Percentiles rank a stretch among this genome's conserved stretches.
Evolutionary conservation across 2,797 vertebrate species (phyloP).

Genomic region (Spea hammondii): DNA sequence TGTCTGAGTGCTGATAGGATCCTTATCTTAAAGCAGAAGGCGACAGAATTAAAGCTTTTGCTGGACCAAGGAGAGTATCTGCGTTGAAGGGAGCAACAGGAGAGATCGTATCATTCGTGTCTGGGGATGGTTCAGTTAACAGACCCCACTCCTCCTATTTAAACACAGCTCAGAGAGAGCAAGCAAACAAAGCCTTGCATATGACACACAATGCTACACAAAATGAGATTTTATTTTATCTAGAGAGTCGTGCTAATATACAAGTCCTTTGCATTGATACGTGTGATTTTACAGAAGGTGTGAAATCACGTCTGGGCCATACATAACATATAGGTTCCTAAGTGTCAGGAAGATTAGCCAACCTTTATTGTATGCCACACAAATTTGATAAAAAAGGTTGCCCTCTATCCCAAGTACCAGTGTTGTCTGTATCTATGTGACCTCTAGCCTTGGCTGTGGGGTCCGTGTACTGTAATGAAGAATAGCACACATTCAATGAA

Average conservation of each 20-base stretch:
- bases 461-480: too few species aligned
- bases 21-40: slow-evolving; percentile 94
- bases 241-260: slow-evolving; percentile 47
- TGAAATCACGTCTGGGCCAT: slow-evolving; percentile 35
- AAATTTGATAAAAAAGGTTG: not conserved
- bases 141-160: slow-evolving; percentile 49
- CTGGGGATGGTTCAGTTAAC: slow-evolving; percentile 52
- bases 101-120: slow-evolving; percentile 47
- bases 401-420: too few species aligned
- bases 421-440: not conserved
- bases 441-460: too few species aligned
- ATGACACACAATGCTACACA: slow-evolving; percentile 42
- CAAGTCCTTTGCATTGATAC: slow-evolving; percentile 50
- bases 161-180: slow-evolving; percentile 44
- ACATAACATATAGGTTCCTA: slow-evolving; percentile 23
- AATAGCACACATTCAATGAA: too few species aligned
- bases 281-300: slow-evolving; percentile 38
- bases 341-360: not conserved
- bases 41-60: slow-evolving; percentile 83
- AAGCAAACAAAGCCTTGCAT: slow-evolving; percentile 52
- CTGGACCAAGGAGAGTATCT: slow-evolving; percentile 53
- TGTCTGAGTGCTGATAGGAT: slow-evolving; percentile 94
- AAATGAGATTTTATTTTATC: slow-evolving; percentile 53
- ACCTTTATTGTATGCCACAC: not conserved
- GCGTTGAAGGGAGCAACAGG: slow-evolving; percentile 50